Conservation (phyloP, 2,797 vertebrate species). For the Peromyscus melanophrys region DNA sequence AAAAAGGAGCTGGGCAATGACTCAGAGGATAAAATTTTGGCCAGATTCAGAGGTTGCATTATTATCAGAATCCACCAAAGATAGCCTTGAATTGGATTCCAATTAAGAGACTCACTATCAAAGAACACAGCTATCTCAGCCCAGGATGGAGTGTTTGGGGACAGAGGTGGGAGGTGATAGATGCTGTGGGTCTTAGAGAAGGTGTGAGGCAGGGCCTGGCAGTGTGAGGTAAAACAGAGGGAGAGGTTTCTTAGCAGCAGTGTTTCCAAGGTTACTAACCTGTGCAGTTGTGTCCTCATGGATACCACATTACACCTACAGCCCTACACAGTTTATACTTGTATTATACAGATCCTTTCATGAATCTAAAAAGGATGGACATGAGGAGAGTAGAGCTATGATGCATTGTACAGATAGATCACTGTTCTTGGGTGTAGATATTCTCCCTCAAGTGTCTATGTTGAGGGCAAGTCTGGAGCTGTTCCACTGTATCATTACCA, state of each 20-base stretch:
- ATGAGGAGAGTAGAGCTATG: not conserved
- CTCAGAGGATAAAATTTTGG: not conserved
- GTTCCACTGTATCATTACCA: not conserved
- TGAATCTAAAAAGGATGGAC: not conserved
- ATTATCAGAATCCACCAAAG: not conserved
- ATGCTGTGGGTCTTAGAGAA: not conserved
- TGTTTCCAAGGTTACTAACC: conserved; percentile 1
- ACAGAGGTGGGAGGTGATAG: not conserved
- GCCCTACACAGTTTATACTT: not conserved
- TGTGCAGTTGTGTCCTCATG: not conserved
- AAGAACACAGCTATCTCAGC: not conserved
- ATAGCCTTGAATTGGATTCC: not conserved
- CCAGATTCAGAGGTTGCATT: conserved; percentile 8
- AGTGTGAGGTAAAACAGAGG: not conserved
- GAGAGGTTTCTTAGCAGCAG: not conserved
- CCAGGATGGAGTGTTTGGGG: not conserved
- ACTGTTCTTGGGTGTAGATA: not conserved
- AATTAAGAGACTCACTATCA: not conserved
- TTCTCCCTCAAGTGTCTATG: not conserved
- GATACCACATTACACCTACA: not conserved
- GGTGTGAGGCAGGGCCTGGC: not conserved
- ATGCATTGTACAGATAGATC: accelerated
- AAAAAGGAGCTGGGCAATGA: not conserved
- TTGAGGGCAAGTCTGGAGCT: not conserved
- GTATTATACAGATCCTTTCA: not conserved